Evolutionary conservation across 1,140 invertebrate genomes (phyloP).

Genomic region (Callitettix versicolor): DNA sequence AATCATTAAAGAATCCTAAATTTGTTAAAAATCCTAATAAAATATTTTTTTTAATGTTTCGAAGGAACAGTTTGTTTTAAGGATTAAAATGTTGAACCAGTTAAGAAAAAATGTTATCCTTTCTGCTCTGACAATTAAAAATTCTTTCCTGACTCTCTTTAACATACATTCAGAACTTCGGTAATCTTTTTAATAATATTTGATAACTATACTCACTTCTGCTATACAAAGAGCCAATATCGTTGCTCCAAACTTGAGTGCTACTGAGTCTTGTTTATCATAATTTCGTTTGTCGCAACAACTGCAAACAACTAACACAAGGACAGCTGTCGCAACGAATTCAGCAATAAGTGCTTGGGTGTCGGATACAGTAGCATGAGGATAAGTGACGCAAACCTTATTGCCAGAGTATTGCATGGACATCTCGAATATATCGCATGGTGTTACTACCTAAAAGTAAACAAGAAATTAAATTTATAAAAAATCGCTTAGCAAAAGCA

Average conservation of each 20-base stretch:
- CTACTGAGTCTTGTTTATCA: conserved; percentile 17
- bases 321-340: conserved; percentile 41
- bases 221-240: conserved; percentile 24
- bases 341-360: conserved; percentile 36
- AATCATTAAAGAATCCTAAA: too few species aligned
- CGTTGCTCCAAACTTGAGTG: conserved; percentile 25
- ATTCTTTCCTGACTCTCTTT: too few species aligned
- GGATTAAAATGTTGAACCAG: too few species aligned
- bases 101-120: too few species aligned
- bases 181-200: too few species aligned
- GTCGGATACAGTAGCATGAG: conserved; percentile 34
- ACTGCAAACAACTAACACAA: conserved; percentile 30
- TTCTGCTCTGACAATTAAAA: too few species aligned
- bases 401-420: neutral
- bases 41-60: too few species aligned
- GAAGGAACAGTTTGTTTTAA: too few species aligned
- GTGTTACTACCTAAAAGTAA: conserved; percentile 6
- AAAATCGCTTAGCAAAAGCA: too few species aligned
- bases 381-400: conserved; percentile 45
- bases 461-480: too few species aligned
- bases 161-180: too few species aligned
- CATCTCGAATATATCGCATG: conserved; percentile 1
- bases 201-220: conserved; percentile 22
- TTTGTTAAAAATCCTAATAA: too few species aligned
- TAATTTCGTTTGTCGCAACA: conserved; percentile 15